phyloP scores from a whole-genome alignment of 23 tunicate species.

The Styela plicata region DNA sequence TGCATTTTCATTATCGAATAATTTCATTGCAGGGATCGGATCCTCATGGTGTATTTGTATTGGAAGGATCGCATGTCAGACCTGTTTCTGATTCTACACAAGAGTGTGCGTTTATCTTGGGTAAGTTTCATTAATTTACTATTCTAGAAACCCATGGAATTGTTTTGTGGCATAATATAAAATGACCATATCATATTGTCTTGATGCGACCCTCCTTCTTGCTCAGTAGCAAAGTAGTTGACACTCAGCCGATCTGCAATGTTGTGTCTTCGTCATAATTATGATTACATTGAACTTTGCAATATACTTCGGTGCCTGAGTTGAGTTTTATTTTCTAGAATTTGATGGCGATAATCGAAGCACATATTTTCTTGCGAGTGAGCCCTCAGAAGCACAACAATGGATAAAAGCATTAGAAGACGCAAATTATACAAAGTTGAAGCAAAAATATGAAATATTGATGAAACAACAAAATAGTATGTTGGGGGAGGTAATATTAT shows the following conservation, averaged over 20 bases:
- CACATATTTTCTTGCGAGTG: conserved; percentile 68
- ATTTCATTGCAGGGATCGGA: conserved; percentile 80
- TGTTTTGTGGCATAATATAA: too few species aligned
- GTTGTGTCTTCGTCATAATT: too few species aligned
- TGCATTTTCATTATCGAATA: too few species aligned
- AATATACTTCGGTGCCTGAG: too few species aligned
- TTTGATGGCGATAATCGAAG: conserved; percentile 65
- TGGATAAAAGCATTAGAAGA: conserved; percentile 61
- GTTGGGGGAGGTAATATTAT: conserved; percentile 29
- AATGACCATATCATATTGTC: too few species aligned
- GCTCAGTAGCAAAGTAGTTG: too few species aligned
- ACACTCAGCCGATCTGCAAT: too few species aligned
- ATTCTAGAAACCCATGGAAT: too few species aligned
- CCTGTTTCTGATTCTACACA: conserved; percentile 31
- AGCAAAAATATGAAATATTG: conserved; percentile 33
- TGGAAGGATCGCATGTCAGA: conserved; percentile 55
- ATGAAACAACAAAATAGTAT: conserved; percentile 28
- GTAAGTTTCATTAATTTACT: conserved; percentile 25
- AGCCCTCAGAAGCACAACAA: conserved; percentile 44
- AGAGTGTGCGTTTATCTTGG: conserved; percentile 56
- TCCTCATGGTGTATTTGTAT: conserved; percentile 74
- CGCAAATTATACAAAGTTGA: conserved; percentile 65
- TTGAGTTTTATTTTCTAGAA: too few species aligned
- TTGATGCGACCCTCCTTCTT: too few species aligned
- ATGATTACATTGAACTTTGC: too few species aligned